Base-by-base conservation (phyloP, 2,797 vertebrate genomes). In the Adelosebastes latens region DNA sequence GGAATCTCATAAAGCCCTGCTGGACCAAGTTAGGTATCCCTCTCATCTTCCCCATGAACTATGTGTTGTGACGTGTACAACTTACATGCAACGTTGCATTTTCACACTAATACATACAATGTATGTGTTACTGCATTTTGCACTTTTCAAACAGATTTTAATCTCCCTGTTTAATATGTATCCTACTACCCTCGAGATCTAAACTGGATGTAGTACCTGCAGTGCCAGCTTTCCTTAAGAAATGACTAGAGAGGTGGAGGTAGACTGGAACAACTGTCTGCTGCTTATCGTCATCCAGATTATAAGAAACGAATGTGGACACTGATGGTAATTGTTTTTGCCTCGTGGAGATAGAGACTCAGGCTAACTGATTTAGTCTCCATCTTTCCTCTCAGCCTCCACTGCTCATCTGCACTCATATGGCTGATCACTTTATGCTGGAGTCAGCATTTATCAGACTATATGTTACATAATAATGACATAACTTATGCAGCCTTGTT, bases 271-370 rank as follows among this genome's bases (percentile, higher is more conserved):
- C 63, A 78, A 77, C 80, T 78, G 84, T 63, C 75, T 71, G 52
- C 83, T 88, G 84, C 78, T 87, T 77, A 88, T 93, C 83, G 83
- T 91, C 80, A 89, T 89, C 83, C 69, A 77, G 56, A 88, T 89
- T 74, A 86, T 78, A 88, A 82, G 68, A 82, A 91, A 93, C 27
- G 32, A 79, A 91, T 79, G 67, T 72, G 59, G 90, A 93, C 89
- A 85, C 75, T 87, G 83, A 91, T 77, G 76, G 65, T 87, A 87
- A 93, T 89, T 88, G 84, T 85, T 88, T 89, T 79, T 89, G 84
- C 74, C 76, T 72, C 56, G 68, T 75, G 49, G 60, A 89, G 84
- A 88, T 74, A 85, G 70, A 86, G 27, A 79, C 69, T 31, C 53
- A 13, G 61, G 32, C 71, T 81, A 86, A 89, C 77, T 81, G 82